These are phyloP conservation scores for Tragelaphus eurycerus DNA, from an alignment of 2,797 vertebrate species.

Conservation along the genomic window DNA sequence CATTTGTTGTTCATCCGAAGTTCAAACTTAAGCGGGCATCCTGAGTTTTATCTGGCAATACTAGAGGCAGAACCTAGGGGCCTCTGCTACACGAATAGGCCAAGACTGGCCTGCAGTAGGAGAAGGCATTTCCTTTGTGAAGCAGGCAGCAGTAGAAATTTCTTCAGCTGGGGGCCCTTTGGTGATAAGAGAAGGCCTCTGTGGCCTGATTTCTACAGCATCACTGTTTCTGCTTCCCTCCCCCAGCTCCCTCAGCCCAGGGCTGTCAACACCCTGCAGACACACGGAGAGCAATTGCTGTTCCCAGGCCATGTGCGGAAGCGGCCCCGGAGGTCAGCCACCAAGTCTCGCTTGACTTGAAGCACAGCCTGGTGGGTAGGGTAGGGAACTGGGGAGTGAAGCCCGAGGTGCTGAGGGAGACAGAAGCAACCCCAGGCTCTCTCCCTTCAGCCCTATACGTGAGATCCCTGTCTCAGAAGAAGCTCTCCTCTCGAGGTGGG, in stretches of 20 bases:
- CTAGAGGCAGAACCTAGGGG: not conserved
- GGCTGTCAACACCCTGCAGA: constrained; percentile 69
- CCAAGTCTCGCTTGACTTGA: not conserved
- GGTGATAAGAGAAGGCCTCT: constrained; percentile 52
- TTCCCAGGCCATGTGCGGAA: constrained; percentile 45
- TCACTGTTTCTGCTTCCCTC: constrained; percentile 14
- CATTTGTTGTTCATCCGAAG: not conserved
- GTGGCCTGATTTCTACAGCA: constrained; percentile 40
- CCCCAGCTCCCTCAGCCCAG: constrained; percentile 22
- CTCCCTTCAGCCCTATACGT: not conserved
- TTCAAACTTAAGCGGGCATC: not conserved
- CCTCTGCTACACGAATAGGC: not conserved
- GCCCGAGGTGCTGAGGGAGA: not conserved
- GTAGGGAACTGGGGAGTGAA: not conserved
- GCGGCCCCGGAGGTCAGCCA: not conserved
- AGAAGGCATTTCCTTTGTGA: constrained; percentile 16
- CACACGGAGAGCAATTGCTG: constrained; percentile 18
- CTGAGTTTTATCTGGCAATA: not conserved
- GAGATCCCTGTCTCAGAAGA: not conserved
- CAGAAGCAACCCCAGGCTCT: not conserved
- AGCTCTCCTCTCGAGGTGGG: not conserved
- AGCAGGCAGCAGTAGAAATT: constrained; percentile 25
- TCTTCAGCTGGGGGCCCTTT: constrained; percentile 39
- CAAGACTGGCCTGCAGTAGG: not conserved
- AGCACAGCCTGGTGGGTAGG: not conserved